Percentiles rank a stretch among this genome's conserved stretches.
phyloP scores from a whole-genome alignment of 2,113 vertebrate species.

The Danionella cerebrum region DNA sequence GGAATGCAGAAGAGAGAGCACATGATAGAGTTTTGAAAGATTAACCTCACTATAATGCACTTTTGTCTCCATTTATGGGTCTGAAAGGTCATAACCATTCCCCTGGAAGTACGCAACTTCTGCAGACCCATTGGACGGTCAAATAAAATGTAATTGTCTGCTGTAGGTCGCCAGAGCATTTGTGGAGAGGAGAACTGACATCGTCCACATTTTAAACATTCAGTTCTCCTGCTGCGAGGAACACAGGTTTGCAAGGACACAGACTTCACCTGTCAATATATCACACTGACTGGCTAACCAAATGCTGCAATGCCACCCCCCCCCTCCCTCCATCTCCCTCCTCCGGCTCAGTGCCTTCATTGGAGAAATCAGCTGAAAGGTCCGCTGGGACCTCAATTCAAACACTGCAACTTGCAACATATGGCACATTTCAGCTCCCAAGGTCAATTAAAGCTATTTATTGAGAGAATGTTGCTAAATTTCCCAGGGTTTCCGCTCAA shows the following conservation, averaged over 20 bases:
- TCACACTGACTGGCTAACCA: constrained; percentile 63
- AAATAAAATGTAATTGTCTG: constrained; percentile 70
- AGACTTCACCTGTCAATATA: constrained; percentile 78
- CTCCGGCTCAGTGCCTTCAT: constrained; percentile 44
- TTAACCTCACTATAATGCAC: constrained; percentile 37
- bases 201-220: constrained; percentile 63
- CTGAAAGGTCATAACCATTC: constrained; percentile 69
- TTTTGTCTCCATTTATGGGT: constrained; percentile 61
- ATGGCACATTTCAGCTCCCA: constrained; percentile 76
- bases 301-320: constrained; percentile 49
- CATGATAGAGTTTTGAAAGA: constrained; percentile 32
- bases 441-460: constrained; percentile 79
- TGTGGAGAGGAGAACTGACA: constrained; percentile 62
- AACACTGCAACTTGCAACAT: constrained; percentile 74
- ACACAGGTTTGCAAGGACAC: constrained; percentile 72
- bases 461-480: constrained; percentile 69
- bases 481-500: constrained; percentile 66
- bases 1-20: constrained; percentile 16
- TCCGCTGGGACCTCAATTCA: constrained; percentile 69
- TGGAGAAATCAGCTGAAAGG: constrained; percentile 62
- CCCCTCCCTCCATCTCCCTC: constrained; percentile 43
- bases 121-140: constrained; percentile 58
- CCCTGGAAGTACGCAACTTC: constrained; percentile 60
- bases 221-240: constrained; percentile 70
- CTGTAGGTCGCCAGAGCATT: constrained; percentile 53